Conservation (phyloP, 2,888 invertebrate species). For the Notodonta dromedarius region DNA sequence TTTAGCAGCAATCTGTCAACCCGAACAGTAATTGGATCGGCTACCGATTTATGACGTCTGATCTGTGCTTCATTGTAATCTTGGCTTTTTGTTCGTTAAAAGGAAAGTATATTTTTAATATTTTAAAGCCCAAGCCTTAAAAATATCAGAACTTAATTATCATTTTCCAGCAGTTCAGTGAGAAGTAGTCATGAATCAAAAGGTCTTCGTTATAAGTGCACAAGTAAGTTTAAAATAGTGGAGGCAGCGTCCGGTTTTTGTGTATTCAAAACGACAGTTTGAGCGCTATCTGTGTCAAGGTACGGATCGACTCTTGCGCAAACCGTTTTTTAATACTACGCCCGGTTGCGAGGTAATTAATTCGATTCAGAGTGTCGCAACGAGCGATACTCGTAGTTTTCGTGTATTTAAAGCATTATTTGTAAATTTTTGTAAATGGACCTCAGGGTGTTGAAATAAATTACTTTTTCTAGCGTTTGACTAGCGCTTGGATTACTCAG, state of each 20-base stretch:
- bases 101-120: too few relatives aligned
- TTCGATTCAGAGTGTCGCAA: slow-evolving; percentile 82
- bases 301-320: slow-evolving; percentile 82
- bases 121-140: too few relatives aligned
- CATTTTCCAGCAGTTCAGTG: not conserved
- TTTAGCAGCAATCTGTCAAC: too few relatives aligned
- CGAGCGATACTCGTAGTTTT: slow-evolving; percentile 73
- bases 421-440: slow-evolving; percentile 37
- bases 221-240: slow-evolving; percentile 60
- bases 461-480: slow-evolving; percentile 10
- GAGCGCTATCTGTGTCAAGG: slow-evolving; percentile 81
- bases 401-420: slow-evolving; percentile 54
- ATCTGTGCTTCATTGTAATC: too few relatives aligned
- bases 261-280: slow-evolving; percentile 84
- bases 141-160: too few relatives aligned
- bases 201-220: slow-evolving; percentile 16
- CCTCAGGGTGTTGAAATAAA: slow-evolving; percentile 30
- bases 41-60: too few relatives aligned
- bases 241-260: slow-evolving; percentile 82
- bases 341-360: slow-evolving; percentile 83
- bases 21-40: too few relatives aligned
- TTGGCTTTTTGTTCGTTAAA: too few relatives aligned
- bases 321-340: slow-evolving; percentile 81
- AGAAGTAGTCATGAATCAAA: not conserved
- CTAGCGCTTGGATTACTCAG: slow-evolving; percentile 25